Evolutionary conservation across 92 coral and sea anemone genomes (phyloP).

Genomic region (Palythoa caribaeorum): DNA sequence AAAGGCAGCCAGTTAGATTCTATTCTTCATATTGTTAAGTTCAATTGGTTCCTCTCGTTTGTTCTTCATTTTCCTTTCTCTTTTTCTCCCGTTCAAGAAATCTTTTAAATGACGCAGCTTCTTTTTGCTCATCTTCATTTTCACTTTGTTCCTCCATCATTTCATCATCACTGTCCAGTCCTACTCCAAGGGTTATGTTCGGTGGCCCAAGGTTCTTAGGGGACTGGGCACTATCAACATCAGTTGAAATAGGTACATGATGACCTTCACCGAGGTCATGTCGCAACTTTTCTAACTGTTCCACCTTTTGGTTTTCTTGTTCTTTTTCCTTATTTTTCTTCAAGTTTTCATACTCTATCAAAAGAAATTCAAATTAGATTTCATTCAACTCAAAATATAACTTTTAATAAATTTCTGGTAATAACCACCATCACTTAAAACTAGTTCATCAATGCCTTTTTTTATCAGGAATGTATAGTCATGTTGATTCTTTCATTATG

Average conservation of each 20-base stretch:
- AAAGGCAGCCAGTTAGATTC: background rate
- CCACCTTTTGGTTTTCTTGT: constrained; percentile 64
- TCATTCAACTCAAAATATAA: background rate
- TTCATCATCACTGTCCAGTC: constrained; percentile 75
- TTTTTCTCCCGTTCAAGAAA: constrained; percentile 73
- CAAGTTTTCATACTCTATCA: constrained; percentile 86
- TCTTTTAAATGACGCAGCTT: constrained; percentile 88
- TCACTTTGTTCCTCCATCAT: constrained; percentile 49
- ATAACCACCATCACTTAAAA: too few relatives aligned
- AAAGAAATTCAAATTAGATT: background rate
- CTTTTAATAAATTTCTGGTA: too few relatives aligned
- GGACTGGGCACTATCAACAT: constrained; percentile 49
- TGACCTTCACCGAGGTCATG: constrained; percentile 92
- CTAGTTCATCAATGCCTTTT: too few relatives aligned
- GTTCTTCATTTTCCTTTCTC: constrained; percentile 42
- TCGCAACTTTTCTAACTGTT: constrained; percentile 81
- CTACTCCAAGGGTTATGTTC: constrained; percentile 72
- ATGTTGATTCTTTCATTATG: too few relatives aligned
- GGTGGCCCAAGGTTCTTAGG: constrained; percentile 50
- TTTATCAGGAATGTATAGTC: too few relatives aligned
- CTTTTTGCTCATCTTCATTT: constrained; percentile 85
- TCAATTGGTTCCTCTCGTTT: constrained; percentile 3
- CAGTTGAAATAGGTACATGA: constrained; percentile 74
- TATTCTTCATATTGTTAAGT: background rate
- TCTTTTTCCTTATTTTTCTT: constrained; percentile 76